Base-by-base conservation (phyloP, 2,888 invertebrate species). In the Stictocephala bisonia region DNA sequence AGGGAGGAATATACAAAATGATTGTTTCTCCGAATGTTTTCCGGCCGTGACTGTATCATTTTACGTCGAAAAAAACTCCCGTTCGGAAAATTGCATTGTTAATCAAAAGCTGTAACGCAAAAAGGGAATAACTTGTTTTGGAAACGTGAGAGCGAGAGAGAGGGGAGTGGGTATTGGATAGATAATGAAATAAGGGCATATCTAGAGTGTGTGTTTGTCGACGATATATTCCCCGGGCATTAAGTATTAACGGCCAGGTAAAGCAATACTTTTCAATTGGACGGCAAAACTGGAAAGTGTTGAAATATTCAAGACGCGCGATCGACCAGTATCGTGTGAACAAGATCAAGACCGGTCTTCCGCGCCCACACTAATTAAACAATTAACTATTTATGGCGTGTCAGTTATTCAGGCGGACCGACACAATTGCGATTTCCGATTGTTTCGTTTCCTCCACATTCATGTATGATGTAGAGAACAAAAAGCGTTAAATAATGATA, bases 111-210 rank as follows among this genome's bases (percentile, higher is more conserved):
- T 35, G 64, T 22, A 64, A 60, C 22, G 64, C 64, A 44, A 44
- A 64, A 40, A 64, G 64, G 64, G 64, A 64, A 64, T 64, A 64
- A 64, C 24, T 64, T 64, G 64, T 64, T 64, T 64, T 44, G 15
- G 44, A 22, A 64, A 41, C 64, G 64, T n/a, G 44, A 7, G 44
- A 44, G 44, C 7, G 15, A 44, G 35, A 40, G 64, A 64, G 44
- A 41, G 64, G 44, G 44, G 44, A 64, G 64, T 64, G 64, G 64
- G 44, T 64, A 64, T 64, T 64, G 64, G 64, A 64, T 64, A 64
- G 64, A 64, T 64, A 64, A 64, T 64, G 64, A 64, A 64, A 64
- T 64, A 64, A 64, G 64, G 44, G 64, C 64, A 64, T 64, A 64
- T 64, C 64, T 64, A 64, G 64, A 27, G 41, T 40, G 64, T 64